Percentiles rank a stretch among this genome's conserved stretches.
phyloP scores from a whole-genome alignment of 2,888 invertebrate species.

The Therioaphis trifolii region DNA sequence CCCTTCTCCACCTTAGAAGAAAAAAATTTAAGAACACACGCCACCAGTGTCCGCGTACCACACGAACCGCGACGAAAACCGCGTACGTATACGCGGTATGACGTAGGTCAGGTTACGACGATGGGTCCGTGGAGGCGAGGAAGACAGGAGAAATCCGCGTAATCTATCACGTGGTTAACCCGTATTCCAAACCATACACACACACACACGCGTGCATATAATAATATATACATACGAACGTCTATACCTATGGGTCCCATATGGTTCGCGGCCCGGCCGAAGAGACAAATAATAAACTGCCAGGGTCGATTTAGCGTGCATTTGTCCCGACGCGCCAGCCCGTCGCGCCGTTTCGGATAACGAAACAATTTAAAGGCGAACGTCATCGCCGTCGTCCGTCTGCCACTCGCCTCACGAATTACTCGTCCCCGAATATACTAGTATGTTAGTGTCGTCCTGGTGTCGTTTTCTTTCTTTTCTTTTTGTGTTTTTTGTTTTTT shows the following conservation, averaged over 20 bases:
- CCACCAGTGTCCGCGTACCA: not conserved
- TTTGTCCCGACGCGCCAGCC: not conserved
- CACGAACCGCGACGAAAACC: too few relatives aligned
- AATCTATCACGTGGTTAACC: not conserved
- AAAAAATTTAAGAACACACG: too few relatives aligned
- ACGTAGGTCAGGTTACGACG: too few relatives aligned
- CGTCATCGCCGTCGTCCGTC: not conserved
- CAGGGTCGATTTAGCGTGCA: not conserved
- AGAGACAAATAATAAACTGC: not conserved
- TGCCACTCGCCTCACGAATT: too few relatives aligned
- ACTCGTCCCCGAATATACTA: too few relatives aligned
- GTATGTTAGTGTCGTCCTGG: too few relatives aligned
- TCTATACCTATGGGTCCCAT: not conserved
- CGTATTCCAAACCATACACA: not conserved
- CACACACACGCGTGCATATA: not conserved
- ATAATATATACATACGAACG: too few relatives aligned
- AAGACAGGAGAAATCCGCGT: not conserved
- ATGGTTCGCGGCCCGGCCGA: not conserved
- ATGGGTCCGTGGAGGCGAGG: not conserved
- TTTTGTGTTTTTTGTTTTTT: too few relatives aligned
- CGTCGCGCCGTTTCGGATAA: not conserved
- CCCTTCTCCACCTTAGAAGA: too few relatives aligned
- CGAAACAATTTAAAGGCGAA: conserved; percentile 2
- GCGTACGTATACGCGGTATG: not conserved
- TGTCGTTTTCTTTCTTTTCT: too few relatives aligned